Evolutionary conservation across 2,888 invertebrate genomes (phyloP).

Genomic region (Toxonevra muliebris): DNA sequence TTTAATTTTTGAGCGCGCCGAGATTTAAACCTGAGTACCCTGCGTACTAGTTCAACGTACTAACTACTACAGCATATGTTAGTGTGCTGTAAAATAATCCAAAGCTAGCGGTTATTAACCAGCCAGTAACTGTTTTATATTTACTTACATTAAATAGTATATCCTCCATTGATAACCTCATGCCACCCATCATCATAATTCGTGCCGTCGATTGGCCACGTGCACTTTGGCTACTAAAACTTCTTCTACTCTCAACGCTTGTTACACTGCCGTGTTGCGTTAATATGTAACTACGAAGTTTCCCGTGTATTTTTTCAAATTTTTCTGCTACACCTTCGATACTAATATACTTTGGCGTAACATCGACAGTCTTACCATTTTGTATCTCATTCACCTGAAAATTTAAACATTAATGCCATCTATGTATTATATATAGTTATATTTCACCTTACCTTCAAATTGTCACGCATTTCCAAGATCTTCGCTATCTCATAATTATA

Average conservation of each 20-base stretch:
- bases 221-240: background rate
- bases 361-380: slow-evolving; percentile 44
- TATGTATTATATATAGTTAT: background rate
- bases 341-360: slow-evolving; percentile 51
- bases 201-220: slow-evolving; percentile 39
- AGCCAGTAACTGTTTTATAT: too few species aligned
- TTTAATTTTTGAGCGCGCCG: too few species aligned
- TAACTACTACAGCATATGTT: too few species aligned
- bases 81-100: background rate
- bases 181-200: slow-evolving; percentile 44
- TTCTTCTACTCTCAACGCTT: slow-evolving; percentile 2
- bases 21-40: too few species aligned
- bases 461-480: background rate
- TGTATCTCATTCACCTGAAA: slow-evolving; percentile 43
- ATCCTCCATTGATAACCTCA: slow-evolving; percentile 53
- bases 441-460: background rate
- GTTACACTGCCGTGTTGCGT: background rate
- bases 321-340: slow-evolving; percentile 18
- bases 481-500: background rate
- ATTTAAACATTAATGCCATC: background rate
- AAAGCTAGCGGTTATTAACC: too few species aligned
- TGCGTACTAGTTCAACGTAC: too few species aligned
- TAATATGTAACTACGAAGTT: slow-evolving; percentile 21
- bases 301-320: slow-evolving; percentile 40
- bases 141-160: slow-evolving; percentile 35